Evolutionary conservation across 2,113 vertebrate species (phyloP).

Genomic region (Charina bottae): DNA sequence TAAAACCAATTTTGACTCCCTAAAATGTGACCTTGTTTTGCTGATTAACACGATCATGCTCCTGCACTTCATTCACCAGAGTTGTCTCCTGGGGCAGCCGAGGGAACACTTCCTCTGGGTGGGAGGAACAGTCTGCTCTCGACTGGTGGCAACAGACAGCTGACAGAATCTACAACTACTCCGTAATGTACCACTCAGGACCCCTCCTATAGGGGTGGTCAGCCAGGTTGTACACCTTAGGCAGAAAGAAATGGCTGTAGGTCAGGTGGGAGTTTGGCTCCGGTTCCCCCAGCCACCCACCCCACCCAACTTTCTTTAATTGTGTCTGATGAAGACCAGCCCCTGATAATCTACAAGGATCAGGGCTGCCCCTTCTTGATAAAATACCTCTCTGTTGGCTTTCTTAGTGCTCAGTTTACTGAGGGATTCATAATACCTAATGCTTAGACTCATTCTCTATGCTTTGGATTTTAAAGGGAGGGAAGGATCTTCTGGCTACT

Average conservation of each 20-base stretch:
- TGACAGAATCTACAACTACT: not conserved
- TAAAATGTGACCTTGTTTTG: not conserved
- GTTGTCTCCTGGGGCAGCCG: not conserved
- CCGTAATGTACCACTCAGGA: not conserved
- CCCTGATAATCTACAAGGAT: slow-evolving; percentile 22
- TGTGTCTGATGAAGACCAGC: not conserved
- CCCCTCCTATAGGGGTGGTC: not conserved
- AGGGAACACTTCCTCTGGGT: not conserved
- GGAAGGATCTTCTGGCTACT: not conserved
- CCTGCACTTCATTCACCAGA: slow-evolving; percentile 35
- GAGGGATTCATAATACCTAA: slow-evolving; percentile 21
- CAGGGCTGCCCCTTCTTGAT: not conserved
- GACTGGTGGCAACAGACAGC: not conserved
- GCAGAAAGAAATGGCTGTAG: not conserved
- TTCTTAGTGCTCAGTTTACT: slow-evolving; percentile 22
- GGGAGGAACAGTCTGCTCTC: not conserved
- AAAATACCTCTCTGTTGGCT: not conserved
- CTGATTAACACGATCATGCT: slow-evolving; percentile 29
- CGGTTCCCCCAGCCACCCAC: not conserved
- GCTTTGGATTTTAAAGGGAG: slow-evolving; percentile 7
- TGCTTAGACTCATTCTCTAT: slow-evolving; percentile 15
- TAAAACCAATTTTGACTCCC: slow-evolving; percentile 35
- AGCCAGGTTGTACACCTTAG: not conserved
- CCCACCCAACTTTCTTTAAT: not conserved
- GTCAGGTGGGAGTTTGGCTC: not conserved